A percentile compares a stretch with the other conserved stretches of the same genome.
phyloP scores from a whole-genome alignment of 2,888 invertebrate genomes.

The Caenorhabditis sp. region DNA sequence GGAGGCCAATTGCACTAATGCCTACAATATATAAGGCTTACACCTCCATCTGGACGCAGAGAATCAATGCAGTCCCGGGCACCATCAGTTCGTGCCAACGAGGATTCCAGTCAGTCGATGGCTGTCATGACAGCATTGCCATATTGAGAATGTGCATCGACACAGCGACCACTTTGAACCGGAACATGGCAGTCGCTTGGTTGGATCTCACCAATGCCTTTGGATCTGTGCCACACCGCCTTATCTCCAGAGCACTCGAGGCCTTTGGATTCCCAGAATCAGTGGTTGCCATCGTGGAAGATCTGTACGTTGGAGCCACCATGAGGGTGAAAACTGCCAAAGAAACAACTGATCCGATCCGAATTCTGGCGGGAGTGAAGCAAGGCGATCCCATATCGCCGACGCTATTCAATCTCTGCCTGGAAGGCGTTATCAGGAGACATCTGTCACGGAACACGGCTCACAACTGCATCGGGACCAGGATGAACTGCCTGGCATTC shows the following conservation, averaged over 20 bases:
- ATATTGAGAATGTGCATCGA: background rate
- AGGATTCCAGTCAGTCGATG: constrained; percentile 6
- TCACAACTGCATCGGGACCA: constrained; percentile 2
- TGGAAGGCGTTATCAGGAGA: constrained; percentile 73
- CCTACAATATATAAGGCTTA: constrained; percentile 5
- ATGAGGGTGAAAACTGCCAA: background rate
- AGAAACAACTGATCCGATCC: constrained; percentile 46
- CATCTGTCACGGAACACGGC: background rate
- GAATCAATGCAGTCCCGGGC: background rate
- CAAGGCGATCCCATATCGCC: constrained; percentile 83
- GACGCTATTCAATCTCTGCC: constrained; percentile 81
- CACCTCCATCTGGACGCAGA: background rate
- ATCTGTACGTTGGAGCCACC: background rate
- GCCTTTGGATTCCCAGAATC: background rate
- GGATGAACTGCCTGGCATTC: constrained; percentile 5
- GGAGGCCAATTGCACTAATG: constrained; percentile 11
- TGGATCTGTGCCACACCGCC: constrained; percentile 82
- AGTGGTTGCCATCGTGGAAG: background rate
- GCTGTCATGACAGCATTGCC: constrained; percentile 5
- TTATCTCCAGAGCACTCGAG: background rate
- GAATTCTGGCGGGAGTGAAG: constrained; percentile 76
- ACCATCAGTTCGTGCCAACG: constrained; percentile 5
- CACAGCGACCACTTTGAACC: background rate
- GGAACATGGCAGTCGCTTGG: constrained; percentile 80
- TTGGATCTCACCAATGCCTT: constrained; percentile 84